Conservation (phyloP, 2,113 vertebrate species). For the Bungarus multicinctus region DNA sequence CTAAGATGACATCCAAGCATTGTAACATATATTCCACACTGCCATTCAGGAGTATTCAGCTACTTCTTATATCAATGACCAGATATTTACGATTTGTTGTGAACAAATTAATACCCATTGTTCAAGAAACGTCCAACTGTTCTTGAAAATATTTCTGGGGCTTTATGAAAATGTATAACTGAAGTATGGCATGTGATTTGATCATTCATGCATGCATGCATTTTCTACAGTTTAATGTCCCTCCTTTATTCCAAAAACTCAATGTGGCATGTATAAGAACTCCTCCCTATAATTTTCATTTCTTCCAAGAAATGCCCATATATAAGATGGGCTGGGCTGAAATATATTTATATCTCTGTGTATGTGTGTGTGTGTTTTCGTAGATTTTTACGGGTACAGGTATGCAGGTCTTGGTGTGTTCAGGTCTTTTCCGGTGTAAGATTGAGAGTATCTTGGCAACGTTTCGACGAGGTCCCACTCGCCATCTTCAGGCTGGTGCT, state of each 20-base stretch:
- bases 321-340: too few species aligned
- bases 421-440: too few species aligned
- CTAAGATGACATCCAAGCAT: constrained; percentile 3
- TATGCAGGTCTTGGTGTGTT: too few species aligned
- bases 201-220: neutral
- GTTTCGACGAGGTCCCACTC: too few species aligned
- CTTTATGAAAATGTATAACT: neutral
- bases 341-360: too few species aligned
- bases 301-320: too few species aligned
- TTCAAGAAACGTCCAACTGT: neutral
- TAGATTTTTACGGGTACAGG: too few species aligned
- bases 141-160: neutral
- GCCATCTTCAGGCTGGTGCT: too few species aligned
- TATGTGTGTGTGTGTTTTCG: too few species aligned
- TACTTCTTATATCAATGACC: neutral
- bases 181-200: neutral
- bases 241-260: neutral
- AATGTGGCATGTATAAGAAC: too few species aligned
- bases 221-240: neutral
- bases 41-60: constrained; percentile 19
- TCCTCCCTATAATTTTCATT: too few species aligned
- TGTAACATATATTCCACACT: neutral
- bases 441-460: too few species aligned
- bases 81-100: neutral
- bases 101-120: neutral